Evolutionary conservation across 2,888 invertebrate species (phyloP), one percentile per base, ranked within the genome.

Genomic region (Archips crataeganus): DNA sequence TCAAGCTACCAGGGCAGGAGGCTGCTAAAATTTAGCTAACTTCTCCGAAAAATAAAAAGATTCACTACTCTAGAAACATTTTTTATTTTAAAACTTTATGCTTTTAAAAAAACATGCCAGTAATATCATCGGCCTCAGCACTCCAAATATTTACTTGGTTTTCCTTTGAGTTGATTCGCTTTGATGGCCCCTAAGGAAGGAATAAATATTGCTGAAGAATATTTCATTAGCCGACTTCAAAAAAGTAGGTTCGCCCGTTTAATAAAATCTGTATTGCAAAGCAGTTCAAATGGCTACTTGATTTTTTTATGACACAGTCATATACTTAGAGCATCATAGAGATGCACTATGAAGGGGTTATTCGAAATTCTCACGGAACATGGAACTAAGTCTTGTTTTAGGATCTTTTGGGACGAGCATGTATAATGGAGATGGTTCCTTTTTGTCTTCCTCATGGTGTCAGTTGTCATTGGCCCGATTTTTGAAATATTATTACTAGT

Each of bases 111-210:
- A 68, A 64, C 68, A 64, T 49, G 47, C 68, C 49, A 42, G 66
- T 68, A 63, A 68, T 68, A 69, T 73, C 68, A 64, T 68, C 63
- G 63, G 68, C 67, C 62, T 62, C 51, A 66, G 73, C 57, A 68
- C 68, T 49, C 63, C 57, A 73, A 73, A 73, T 73, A 73, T 73
- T 73, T 73, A 73, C 73, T 64, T 63, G 73, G 73, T 73, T 73
- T 72, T 64, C 68, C 73, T 73, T 73, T 73, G 73, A 73, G 47
- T 68, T 68, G 63, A 73, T 68, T 73, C 70, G 47, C 67, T 72
- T 75, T 70, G 66, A 72, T 61, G 72, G 57, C 36, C 62, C 34
- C 49, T 51, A 45, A 42, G 51, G 13, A 47, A n/a, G 51, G 64
- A n/a, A 51, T 49, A 68, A 67, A 62, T 49, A 73, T 13, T 36